Base-by-base conservation (phyloP, 2,113 vertebrate species). In the Ptychochromis oligacanthus region DNA sequence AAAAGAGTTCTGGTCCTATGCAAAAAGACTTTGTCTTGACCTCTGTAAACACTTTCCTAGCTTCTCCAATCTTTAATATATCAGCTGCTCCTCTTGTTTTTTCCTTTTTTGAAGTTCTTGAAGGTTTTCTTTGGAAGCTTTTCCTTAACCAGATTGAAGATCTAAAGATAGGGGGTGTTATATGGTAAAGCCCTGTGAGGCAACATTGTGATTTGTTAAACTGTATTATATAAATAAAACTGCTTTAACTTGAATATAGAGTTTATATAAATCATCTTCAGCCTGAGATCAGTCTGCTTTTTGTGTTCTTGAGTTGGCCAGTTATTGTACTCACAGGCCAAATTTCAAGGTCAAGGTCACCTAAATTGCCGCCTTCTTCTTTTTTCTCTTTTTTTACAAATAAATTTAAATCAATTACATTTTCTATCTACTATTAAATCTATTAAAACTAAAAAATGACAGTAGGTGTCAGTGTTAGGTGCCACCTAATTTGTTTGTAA, bases 351-450 rank as follows among this genome's bases (percentile, higher is more conserved):
- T 43, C 40, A 43, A 65, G 13, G 62, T 43, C 62, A 65, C 0
- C 36, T 2, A 0, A 9, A 40, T 11, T 40, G 12, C 9, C 38
- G 10, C 4, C 11, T 40, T 40, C 12, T 40, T 4, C 11, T 11
- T 11, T 10, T 40, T 11, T 11, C 11, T 10, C 3, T 28, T 46
- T 65, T 67, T 67, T 46, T 5, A 67, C 4, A 67, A 46, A 67
- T 67, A 67, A 46, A 18, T 67, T 46, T 0, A 26, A 22, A 67
- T 67, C 40, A 0, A 0, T 49, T 49, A 31, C 31, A 72, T 52
- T 31, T 26, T 52, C 2, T 49, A 49, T 24, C n/a, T n/a, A n/a
- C n/a, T n/a, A n/a, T n/a, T n/a, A n/a, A n/a, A 7, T 70, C 17
- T 31, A 43, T 14, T 31, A 12, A 72, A 72, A 72, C 1, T 0